These are phyloP conservation scores for Hiodon tergisus DNA, from an alignment of 2,113 vertebrate species.

Conservation along the genomic window DNA sequence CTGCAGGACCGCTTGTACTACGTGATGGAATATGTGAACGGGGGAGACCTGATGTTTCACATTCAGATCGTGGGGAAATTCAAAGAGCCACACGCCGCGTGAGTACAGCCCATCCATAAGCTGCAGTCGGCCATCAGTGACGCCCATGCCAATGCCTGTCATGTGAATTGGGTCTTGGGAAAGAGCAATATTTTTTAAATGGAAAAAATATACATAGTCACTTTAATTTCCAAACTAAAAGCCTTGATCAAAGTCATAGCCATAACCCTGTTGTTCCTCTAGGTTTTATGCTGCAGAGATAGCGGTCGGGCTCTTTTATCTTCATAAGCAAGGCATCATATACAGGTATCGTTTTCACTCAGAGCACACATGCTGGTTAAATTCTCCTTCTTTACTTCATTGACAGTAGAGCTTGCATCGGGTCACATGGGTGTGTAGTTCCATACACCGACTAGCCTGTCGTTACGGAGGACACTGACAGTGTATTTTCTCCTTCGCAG, in stretches of 20 bases:
- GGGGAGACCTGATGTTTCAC: constrained; percentile 90
- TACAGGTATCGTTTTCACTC: constrained; percentile 66
- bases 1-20: constrained; percentile 86
- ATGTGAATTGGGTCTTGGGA: no score
- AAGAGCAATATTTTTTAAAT: not conserved
- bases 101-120: constrained; percentile 46
- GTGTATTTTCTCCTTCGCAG: constrained; percentile 47
- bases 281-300: constrained; percentile 88
- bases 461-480: not conserved
- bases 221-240: constrained; percentile 6
- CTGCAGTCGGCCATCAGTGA: constrained; percentile 28
- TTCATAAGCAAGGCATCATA: constrained; percentile 86
- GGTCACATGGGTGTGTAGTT: no score
- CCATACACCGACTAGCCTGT: no score
- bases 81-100: constrained; percentile 89
- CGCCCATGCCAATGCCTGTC: constrained; percentile 1
- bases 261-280: constrained; percentile 14
- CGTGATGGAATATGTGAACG: constrained; percentile 90
- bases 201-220: not conserved
- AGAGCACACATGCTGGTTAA: not conserved
- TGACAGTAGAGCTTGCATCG: no score
- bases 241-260: not conserved
- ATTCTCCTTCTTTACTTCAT: not conserved
- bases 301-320: constrained; percentile 82
- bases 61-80: constrained; percentile 89